phyloP scores from a whole-genome alignment of 1,140 invertebrate genomes.

The Eriosoma lanigerum region DNA sequence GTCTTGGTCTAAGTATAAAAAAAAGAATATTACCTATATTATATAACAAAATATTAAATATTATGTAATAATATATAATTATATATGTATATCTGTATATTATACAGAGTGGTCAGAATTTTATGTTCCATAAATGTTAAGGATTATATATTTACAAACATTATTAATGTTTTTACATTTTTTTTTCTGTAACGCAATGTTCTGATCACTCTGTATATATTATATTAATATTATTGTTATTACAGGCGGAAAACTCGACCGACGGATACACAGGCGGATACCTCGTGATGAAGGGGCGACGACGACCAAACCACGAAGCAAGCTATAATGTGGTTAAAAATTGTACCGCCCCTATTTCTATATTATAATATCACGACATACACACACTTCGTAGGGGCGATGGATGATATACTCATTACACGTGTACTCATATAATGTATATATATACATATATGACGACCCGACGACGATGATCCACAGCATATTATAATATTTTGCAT shows the following conservation, averaged over 20 bases:
- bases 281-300: not conserved
- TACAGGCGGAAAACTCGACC: not conserved
- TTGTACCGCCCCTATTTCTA: slow-evolving; percentile 20
- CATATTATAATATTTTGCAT: slow-evolving; percentile 20
- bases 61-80: too few relatives aligned
- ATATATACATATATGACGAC: slow-evolving; percentile 18
- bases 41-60: too few relatives aligned
- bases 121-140: too few relatives aligned
- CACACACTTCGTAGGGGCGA: not conserved
- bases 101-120: not conserved
- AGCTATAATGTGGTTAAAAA: slow-evolving; percentile 29
- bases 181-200: too few relatives aligned
- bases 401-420: not conserved
- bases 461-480: not conserved
- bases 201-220: too few relatives aligned
- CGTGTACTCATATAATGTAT: slow-evolving; percentile 22
- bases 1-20: too few relatives aligned
- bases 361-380: too few relatives aligned
- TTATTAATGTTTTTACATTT: too few relatives aligned
- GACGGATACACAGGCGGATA: not conserved
- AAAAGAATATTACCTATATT: too few relatives aligned
- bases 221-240: slow-evolving; percentile 1
- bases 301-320: slow-evolving; percentile 6
- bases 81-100: not conserved
- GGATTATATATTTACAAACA: too few relatives aligned